Percentiles rank a stretch among this genome's conserved stretches.
These are phyloP conservation scores for Monarcha castaneiventris DNA, from an alignment of 2,113 vertebrate species.

Conservation along the genomic window DNA sequence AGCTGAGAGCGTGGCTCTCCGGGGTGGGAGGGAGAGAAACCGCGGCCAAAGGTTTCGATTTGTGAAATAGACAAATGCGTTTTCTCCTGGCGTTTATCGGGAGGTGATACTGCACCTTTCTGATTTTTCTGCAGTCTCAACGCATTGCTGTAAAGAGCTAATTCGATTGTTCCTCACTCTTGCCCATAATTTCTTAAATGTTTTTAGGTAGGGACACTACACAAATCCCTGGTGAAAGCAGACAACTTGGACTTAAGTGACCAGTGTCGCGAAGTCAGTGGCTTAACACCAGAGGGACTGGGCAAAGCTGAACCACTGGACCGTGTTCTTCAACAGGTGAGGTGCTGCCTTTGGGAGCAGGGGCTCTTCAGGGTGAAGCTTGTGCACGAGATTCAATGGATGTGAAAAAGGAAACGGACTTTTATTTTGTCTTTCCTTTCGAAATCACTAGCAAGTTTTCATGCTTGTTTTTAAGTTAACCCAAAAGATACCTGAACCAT, in stretches of 20 bases:
- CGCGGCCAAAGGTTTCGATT: neutral
- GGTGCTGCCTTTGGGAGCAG: neutral
- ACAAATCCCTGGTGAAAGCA: constrained; percentile 88
- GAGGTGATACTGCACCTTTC: neutral
- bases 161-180: neutral
- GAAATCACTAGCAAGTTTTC: neutral
- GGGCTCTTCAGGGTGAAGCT: neutral
- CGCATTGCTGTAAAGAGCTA: neutral
- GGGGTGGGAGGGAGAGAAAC: neutral
- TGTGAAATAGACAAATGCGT: constrained; percentile 35
- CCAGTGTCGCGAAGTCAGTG: constrained; percentile 85
- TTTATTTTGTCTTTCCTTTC: neutral
- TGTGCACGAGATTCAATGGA: neutral
- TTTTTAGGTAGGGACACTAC: constrained; percentile 89
- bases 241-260: constrained; percentile 88
- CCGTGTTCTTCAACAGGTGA: constrained; percentile 90
- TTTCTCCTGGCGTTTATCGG: neutral
- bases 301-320: constrained; percentile 88
- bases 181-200: neutral
- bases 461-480: neutral
- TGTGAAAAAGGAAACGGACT: neutral
- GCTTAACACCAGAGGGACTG: constrained; percentile 83
- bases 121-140: neutral
- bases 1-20: neutral
- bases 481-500: neutral